These are phyloP conservation scores for Priocnemis perturbator DNA, from an alignment of 2,888 invertebrate species.

Conservation along the genomic window DNA sequence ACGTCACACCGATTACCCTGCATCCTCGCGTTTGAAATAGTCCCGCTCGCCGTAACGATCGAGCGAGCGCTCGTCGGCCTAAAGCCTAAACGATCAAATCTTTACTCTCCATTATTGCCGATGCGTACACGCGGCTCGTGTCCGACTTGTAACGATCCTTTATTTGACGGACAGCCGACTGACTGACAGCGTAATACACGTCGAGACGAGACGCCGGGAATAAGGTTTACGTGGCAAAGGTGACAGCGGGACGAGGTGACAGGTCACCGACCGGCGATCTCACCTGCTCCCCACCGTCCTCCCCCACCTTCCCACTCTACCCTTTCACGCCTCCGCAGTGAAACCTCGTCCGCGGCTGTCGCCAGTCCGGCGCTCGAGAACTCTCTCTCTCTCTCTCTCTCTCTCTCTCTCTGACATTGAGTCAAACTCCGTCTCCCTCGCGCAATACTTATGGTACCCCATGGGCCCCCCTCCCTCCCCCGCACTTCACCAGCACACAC, in stretches of 20 bases:
- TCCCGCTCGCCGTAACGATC: no score
- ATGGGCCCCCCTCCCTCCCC: conserved; percentile 17
- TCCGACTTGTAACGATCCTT: conserved; percentile 32
- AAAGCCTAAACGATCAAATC: background rate
- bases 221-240: conserved; percentile 23
- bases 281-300: conserved; percentile 18
- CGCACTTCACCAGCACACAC: conserved; percentile 33
- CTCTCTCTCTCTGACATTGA: background rate
- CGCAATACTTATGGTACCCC: conserved; percentile 30
- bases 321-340: conserved; percentile 43
- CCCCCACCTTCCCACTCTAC: conserved; percentile 25
- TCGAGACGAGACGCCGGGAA: conserved; percentile 12
- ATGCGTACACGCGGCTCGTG: conserved; percentile 28
- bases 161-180: conserved; percentile 14
- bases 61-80: background rate
- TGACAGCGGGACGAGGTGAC: conserved; percentile 40
- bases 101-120: conserved; percentile 13
- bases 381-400: no score
- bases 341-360: conserved; percentile 49
- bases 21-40: conserved; percentile 9
- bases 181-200: conserved; percentile 25
- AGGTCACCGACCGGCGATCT: conserved; percentile 51
- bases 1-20: background rate
- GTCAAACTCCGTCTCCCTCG: conserved; percentile 21
- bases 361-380: conserved; percentile 20